Evolutionary conservation across 2,888 invertebrate species (phyloP), one percentile per base, ranked within the genome.

Genomic region (Eupithecia abbreviata): DNA sequence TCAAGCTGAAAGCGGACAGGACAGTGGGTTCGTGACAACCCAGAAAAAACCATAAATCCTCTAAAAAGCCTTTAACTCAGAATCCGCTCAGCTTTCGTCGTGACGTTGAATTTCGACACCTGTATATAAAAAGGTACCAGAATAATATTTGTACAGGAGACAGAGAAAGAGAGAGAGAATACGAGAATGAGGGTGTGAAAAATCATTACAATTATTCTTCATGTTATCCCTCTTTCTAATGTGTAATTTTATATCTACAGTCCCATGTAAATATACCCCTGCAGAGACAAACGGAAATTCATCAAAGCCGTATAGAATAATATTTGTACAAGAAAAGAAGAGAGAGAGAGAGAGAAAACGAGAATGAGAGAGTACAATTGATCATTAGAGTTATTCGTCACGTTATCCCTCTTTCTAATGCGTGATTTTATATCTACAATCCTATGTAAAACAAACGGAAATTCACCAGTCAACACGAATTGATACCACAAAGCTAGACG

Each of bases 401-500:
- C 18, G 3, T 9, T 18, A 58, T 7, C 7, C 9, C 7, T 58
- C 58, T 18, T 58, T 10, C 58, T 7, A 18, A 7, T 58, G 18
- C 58, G 18, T 58, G 2, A 58, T 18, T 18, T 58, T 30, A 30
- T 30, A 9, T 18, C 51, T 6, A 45, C 30, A 30, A 3, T 51
- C 9, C 18, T 2, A 9, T 55, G 9, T 18, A 58, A 18, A 66
- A 15, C 13, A 67, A 68, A 10, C 67, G n/a, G 42, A 73, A 69
- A 69, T 47, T 69, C 47, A 10, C 69, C 12, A 69, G 18, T 69
- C 69, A 69, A 69, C 69, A 69, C 30, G 82, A 84, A 86, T 87
- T 87, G 85, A 86, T 86, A 81, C 81, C 79, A 83, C 81, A 82
- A 85, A 90, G 87, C 87, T 85, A 87, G 85, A 85, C 84, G 86